Evolutionary conservation across 2,113 vertebrate species (phyloP), one percentile per base, ranked within the genome.

Genomic region (Laticauda colubrina): DNA sequence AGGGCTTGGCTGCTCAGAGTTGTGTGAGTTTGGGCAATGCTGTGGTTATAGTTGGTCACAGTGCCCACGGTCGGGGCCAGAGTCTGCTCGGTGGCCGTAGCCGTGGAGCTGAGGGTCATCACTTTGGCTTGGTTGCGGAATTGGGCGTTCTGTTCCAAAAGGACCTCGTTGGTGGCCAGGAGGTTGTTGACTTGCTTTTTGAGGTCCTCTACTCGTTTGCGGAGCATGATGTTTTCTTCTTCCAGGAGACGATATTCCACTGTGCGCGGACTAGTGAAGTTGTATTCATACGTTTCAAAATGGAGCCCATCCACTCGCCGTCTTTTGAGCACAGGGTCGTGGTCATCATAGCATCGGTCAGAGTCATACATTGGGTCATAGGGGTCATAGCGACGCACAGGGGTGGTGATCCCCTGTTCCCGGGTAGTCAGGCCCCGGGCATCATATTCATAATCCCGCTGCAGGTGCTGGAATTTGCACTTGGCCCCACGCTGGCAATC

Each of bases 11-110:
- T 99, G 98, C 99, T 99, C 96, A 99, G 98, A 20, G 99, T 99
- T 93, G 99, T 99, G 97, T 99, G 99, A 1, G 99, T 99, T 98
- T 99, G 99, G 0, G 99, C 99, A 6, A 99, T 99, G 97, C 98
- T 98, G 93, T 99, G 99, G 95, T 99, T 99, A 97, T 99, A 99
- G 96, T 98, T 99, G 96, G 98, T 98, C 0, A 99, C 98, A 5
- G 98, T 98, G 4, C 98, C 98, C 92, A 99, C 98, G 0, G 98
- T 98, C 90, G 98, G 98, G 1, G 97, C 98, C 97, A 99, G 95
- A 91, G 97, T 98, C 97, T 99, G 99, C 96, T 99, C 99, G 2
- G 97, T 97, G 43, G 98, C 98, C 0, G 98, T 97, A 5, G 99
- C 98, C 0, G 98, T 98, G 94, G 99, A 98, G 87, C 98, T 98